A percentile compares a stretch with the other conserved stretches of the same genome.
Evolutionary conservation across 2,797 vertebrate species (phyloP).

Genomic region (Avahi laniger): DNA sequence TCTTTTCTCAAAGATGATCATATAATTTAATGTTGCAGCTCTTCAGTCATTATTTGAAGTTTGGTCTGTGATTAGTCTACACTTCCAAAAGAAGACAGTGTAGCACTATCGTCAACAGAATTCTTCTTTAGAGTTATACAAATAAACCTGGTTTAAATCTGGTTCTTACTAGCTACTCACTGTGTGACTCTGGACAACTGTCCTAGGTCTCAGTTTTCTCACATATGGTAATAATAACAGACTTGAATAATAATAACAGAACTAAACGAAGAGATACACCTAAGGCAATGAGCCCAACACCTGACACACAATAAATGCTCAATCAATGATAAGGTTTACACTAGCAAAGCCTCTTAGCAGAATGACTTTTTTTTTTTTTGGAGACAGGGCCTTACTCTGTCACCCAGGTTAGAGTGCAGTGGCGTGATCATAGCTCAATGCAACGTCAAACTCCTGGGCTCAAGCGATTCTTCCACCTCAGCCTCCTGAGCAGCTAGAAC

Average conservation of each 20-base stretch:
- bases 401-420: no score
- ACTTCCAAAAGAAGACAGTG: background rate
- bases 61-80: background rate
- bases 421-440: no score
- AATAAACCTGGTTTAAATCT: background rate
- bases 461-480: no score
- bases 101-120: background rate
- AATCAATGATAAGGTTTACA: background rate
- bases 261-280: background rate
- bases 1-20: background rate
- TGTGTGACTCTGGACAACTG: background rate
- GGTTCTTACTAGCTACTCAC: background rate
- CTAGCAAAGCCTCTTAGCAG: background rate
- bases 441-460: no score
- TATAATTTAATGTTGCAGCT: background rate
- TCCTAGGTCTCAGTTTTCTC: background rate
- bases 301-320: background rate
- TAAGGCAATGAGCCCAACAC: background rate
- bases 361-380: background rate
- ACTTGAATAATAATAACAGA: background rate
- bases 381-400: no score
- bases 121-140: background rate
- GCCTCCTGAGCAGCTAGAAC: no score
- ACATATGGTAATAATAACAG: background rate
- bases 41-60: background rate